A percentile compares a stretch with the other conserved stretches of the same genome.
Evolutionary conservation across 23 tunicate species (phyloP).

Genomic region (Ascidia mentula): DNA sequence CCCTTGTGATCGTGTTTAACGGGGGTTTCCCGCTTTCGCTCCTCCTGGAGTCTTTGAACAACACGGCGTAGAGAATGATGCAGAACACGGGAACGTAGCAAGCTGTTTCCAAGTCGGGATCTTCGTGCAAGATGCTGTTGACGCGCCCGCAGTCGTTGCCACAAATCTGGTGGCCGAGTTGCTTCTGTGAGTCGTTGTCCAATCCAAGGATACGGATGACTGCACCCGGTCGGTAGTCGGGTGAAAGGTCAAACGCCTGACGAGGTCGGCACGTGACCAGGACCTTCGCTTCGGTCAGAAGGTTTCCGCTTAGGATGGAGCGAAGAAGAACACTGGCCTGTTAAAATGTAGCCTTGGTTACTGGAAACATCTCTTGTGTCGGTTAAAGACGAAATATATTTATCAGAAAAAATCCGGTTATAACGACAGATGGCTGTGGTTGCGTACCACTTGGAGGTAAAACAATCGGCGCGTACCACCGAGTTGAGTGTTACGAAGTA

Average conservation of each 20-base stretch:
- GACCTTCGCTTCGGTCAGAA: conserved; percentile 42
- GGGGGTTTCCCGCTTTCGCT: background rate
- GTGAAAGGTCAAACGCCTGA: conserved; percentile 38
- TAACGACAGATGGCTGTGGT: too few species aligned
- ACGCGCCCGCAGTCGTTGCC: conserved; percentile 13
- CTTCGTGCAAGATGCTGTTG: conserved; percentile 29
- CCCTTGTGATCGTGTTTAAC: conserved; percentile 38
- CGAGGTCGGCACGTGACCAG: conserved; percentile 51
- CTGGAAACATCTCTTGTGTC: too few species aligned
- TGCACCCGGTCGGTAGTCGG: conserved; percentile 52
- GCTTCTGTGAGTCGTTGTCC: conserved; percentile 24
- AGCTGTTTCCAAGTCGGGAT: conserved; percentile 41
- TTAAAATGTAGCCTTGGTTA: too few species aligned
- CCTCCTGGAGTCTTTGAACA: background rate
- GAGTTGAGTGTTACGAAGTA: too few species aligned
- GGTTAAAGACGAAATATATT: too few species aligned
- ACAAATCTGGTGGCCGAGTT: conserved; percentile 53
- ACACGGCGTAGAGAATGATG: conserved; percentile 44
- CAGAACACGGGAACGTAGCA: conserved; percentile 52
- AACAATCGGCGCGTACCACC: too few species aligned
- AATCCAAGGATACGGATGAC: conserved; percentile 37
- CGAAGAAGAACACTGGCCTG: conserved; percentile 15
- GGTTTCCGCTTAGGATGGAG: conserved; percentile 30
- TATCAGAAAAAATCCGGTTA: too few species aligned
- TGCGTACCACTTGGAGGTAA: too few species aligned